phyloP scores from a whole-genome alignment of 2,888 invertebrate genomes.

The Hydriomena furcata region DNA sequence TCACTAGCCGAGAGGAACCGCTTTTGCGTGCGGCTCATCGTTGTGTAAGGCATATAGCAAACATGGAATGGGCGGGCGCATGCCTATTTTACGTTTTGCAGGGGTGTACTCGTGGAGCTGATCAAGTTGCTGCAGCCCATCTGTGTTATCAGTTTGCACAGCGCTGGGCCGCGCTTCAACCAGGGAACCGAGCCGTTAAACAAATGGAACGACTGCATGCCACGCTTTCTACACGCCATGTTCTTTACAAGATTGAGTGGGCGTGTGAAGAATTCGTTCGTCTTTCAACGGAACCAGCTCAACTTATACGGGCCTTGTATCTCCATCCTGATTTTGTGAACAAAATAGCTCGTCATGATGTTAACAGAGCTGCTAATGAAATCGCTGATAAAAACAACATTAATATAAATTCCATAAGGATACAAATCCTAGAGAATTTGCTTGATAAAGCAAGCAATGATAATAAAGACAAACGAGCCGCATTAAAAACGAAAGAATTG shows the following conservation, averaged over 20 bases:
- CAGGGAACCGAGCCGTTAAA: constrained; percentile 73
- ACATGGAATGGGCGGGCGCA: constrained; percentile 82
- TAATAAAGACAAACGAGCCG: constrained; percentile 50
- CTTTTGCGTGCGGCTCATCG: constrained; percentile 73
- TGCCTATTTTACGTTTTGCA: constrained; percentile 78
- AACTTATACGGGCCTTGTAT: constrained; percentile 74
- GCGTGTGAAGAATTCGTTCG: constrained; percentile 73
- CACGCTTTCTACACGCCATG: constrained; percentile 74
- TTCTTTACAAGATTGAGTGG: constrained; percentile 75
- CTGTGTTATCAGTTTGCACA: constrained; percentile 80
- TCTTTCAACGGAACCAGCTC: constrained; percentile 71
- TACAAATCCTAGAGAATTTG: constrained; percentile 76
- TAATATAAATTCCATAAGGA: constrained; percentile 73
- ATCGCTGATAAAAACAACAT: constrained; percentile 78
- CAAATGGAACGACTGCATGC: constrained; percentile 78
- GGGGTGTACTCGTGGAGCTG: constrained; percentile 77
- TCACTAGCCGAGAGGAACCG: constrained; percentile 70
- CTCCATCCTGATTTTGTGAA: constrained; percentile 70
- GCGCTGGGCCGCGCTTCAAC: constrained; percentile 74
- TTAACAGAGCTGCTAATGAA: constrained; percentile 76
- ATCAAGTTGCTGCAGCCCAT: constrained; percentile 79
- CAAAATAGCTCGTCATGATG: constrained; percentile 69
- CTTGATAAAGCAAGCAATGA: constrained; percentile 59
- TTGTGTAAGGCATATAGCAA: constrained; percentile 75
- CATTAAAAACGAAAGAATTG: constrained; percentile 63